phyloP scores from a whole-genome alignment of 2,888 invertebrate species.

The Ryuthela nishihirai region DNA sequence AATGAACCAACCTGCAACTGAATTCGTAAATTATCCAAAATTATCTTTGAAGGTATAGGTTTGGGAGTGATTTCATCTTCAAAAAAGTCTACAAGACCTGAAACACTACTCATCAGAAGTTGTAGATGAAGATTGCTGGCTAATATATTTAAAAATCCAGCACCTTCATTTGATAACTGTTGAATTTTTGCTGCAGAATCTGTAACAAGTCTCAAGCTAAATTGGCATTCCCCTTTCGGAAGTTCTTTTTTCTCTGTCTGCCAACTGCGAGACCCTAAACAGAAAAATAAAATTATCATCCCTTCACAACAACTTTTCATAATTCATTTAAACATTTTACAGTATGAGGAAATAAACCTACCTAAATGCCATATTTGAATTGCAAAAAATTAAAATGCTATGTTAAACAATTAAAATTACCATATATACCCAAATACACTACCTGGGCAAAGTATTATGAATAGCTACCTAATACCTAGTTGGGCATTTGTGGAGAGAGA shows the following conservation, averaged over 20 bases:
- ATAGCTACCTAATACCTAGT: no score
- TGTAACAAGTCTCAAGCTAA: slow-evolving; percentile 30
- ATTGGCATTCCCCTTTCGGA: slow-evolving; percentile 15
- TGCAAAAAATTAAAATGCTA: no score
- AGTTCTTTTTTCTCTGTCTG: slow-evolving; percentile 15
- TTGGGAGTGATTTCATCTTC: slow-evolving; percentile 34
- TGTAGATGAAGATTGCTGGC: slow-evolving; percentile 26
- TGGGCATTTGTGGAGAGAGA: no score
- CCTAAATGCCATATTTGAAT: no score
- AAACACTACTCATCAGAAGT: slow-evolving; percentile 32
- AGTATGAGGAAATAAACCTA: no score
- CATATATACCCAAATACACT: no score
- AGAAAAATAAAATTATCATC: background rate
- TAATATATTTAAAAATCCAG: slow-evolving; percentile 26
- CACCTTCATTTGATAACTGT: slow-evolving; percentile 1
- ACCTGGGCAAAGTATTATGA: no score
- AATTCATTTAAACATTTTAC: no score
- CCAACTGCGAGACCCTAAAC: slow-evolving; percentile 27
- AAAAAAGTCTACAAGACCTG: slow-evolving; percentile 30
- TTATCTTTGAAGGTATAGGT: slow-evolving; percentile 30
- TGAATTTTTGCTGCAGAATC: slow-evolving; percentile 2
- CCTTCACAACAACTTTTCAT: no score
- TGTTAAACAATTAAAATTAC: no score
- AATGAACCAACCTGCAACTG: slow-evolving; percentile 22
- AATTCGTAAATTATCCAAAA: slow-evolving; percentile 29